Evolutionary conservation across 2,888 invertebrate species (phyloP).

Genomic region (Camponotus fellah): DNA sequence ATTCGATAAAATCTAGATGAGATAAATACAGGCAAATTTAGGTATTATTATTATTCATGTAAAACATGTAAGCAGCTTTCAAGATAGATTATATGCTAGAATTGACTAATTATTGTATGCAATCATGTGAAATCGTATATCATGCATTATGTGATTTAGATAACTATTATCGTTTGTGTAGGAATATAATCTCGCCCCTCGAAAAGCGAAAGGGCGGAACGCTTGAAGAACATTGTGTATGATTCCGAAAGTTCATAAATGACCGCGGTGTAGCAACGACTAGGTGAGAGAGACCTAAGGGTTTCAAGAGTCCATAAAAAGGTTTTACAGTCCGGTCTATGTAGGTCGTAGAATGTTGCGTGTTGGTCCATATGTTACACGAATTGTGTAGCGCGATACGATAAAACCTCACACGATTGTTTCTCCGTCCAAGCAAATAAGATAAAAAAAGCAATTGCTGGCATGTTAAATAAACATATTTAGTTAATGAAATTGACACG

Average conservation of each 20-base stretch:
- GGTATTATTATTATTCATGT: conserved; percentile 8
- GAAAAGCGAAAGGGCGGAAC: neutral
- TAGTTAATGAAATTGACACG: neutral
- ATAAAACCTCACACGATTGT: neutral
- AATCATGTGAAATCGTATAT: neutral
- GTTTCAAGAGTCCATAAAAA: conserved; percentile 61
- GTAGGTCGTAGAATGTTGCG: conserved; percentile 38
- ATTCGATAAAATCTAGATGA: neutral
- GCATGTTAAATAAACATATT: neutral
- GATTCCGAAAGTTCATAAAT: conserved; percentile 48
- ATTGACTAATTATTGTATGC: conserved; percentile 16
- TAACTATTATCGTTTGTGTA: neutral
- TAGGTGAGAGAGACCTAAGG: conserved; percentile 31
- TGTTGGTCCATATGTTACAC: conserved; percentile 23
- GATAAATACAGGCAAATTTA: neutral
- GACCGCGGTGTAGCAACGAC: conserved; percentile 20
- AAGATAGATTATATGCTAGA: neutral
- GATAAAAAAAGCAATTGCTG: neutral
- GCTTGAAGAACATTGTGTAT: conserved; percentile 31
- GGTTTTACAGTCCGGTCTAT: conserved; percentile 47
- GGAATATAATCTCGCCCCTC: neutral
- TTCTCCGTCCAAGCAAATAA: neutral
- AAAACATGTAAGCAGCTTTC: conserved; percentile 4
- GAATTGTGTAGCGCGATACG: conserved; percentile 38
- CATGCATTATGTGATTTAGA: conserved; percentile 12